These are phyloP conservation scores for Syrista parreyssii DNA, from an alignment of 2,888 invertebrate genomes.

Conservation along the genomic window DNA sequence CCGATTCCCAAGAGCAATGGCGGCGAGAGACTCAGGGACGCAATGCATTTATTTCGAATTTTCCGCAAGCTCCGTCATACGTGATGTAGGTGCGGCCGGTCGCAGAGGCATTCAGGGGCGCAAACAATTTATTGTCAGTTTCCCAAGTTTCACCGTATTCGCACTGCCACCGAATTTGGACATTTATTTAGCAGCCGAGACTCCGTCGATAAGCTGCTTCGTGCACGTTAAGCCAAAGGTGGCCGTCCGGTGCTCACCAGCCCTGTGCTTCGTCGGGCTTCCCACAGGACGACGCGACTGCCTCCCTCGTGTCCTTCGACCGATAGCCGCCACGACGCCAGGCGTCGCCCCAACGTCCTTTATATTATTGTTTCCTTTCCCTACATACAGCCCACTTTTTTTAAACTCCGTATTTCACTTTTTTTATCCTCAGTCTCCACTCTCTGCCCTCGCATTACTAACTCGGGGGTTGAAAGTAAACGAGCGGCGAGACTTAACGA, in stretches of 20 bases:
- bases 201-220: conserved; percentile 40
- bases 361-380: not conserved
- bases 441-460: not conserved
- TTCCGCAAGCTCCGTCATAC: not conserved
- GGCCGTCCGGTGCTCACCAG: not conserved
- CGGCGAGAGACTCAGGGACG: not conserved
- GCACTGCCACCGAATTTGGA: conserved; percentile 24
- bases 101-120: not conserved
- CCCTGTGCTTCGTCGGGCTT: not conserved
- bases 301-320: not conserved
- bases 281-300: not conserved
- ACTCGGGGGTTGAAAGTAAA: not conserved
- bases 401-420: not conserved
- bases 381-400: not conserved
- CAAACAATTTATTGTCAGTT: conserved; percentile 36
- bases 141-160: conserved; percentile 15
- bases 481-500: not conserved
- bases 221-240: conserved; percentile 34
- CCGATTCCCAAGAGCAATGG: not conserved
- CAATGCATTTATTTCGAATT: not conserved
- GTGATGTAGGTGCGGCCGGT: not conserved
- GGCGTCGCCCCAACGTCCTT: not conserved
- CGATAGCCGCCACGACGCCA: not conserved
- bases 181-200: conserved; percentile 30
- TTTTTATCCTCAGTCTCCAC: not conserved